Conservation (phyloP, 2,797 vertebrate species). For the Rhabdophis nuchalis region DNA sequence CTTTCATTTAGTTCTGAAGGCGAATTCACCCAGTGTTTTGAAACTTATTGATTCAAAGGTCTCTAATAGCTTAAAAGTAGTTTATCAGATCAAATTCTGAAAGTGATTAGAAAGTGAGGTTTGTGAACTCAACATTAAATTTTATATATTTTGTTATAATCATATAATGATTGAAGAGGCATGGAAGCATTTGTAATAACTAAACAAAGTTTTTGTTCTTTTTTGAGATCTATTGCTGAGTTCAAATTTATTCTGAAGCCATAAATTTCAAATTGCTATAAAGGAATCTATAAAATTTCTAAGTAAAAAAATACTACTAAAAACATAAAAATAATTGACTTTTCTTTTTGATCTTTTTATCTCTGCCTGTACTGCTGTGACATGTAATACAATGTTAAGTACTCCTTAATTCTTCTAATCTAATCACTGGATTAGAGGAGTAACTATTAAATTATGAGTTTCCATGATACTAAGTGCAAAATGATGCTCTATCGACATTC, state of each 20-base stretch:
- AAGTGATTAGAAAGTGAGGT: not conserved
- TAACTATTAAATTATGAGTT: not conserved
- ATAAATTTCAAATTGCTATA: not conserved
- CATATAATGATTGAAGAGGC: not conserved
- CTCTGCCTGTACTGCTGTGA: not conserved
- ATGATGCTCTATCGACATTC: not conserved
- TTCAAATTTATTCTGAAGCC: not conserved
- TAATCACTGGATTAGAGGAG: not conserved
- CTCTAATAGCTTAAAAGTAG: not conserved
- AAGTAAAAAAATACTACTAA: not conserved
- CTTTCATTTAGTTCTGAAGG: not conserved
- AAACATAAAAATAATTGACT: not conserved
- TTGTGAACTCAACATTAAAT: not conserved
- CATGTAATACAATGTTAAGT: not conserved
- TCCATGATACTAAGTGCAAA: not conserved
- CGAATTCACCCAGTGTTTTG: not conserved
- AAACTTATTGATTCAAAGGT: not conserved
- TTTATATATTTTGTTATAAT: not conserved
- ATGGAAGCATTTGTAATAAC: conserved; percentile 13
- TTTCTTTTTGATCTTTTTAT: not conserved
- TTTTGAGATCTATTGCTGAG: conserved; percentile 32
- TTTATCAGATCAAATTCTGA: not conserved
- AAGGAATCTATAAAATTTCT: not conserved
- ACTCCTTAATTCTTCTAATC: not conserved
- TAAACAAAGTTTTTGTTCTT: conserved; percentile 28